These are phyloP conservation scores for Drosophila picticornis DNA, from an alignment of 2,888 invertebrate species.

Conservation along the genomic window DNA sequence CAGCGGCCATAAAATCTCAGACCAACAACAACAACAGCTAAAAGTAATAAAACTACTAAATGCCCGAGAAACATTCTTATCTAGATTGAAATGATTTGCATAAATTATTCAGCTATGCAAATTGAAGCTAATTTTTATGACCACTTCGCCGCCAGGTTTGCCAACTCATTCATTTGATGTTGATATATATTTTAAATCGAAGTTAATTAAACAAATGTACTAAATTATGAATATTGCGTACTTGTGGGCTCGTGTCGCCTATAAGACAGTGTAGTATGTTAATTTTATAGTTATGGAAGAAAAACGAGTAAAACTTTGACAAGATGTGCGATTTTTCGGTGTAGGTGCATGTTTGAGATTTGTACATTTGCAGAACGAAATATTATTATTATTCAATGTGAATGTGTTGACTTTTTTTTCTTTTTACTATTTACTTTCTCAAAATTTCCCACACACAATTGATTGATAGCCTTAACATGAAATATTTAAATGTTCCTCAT, in stretches of 20 bases:
- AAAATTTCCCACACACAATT: conserved; percentile 2
- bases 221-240: conserved; percentile 45
- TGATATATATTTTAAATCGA: conserved; percentile 29
- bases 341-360: not conserved
- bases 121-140: conserved; percentile 75
- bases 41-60: conserved; percentile 20
- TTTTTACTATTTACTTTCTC: not conserved
- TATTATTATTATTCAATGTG: not conserved
- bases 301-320: not conserved
- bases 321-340: not conserved
- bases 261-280: not conserved
- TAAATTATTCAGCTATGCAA: conserved; percentile 78
- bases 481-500: not conserved
- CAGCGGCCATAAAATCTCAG: conserved; percentile 58
- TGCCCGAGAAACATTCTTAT: conserved; percentile 65
- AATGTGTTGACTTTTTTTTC: too few species aligned
- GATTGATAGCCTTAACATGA: conserved; percentile 11
- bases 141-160: conserved; percentile 10
- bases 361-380: not conserved
- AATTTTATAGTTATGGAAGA: not conserved
- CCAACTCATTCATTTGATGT: conserved; percentile 45
- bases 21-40: conserved; percentile 16
- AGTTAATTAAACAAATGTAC: conserved; percentile 45
- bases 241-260: conserved; percentile 6
- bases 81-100: conserved; percentile 72